Base-by-base conservation (phyloP, 1,140 invertebrate species). In the Drosophila malerkotliana region DNA sequence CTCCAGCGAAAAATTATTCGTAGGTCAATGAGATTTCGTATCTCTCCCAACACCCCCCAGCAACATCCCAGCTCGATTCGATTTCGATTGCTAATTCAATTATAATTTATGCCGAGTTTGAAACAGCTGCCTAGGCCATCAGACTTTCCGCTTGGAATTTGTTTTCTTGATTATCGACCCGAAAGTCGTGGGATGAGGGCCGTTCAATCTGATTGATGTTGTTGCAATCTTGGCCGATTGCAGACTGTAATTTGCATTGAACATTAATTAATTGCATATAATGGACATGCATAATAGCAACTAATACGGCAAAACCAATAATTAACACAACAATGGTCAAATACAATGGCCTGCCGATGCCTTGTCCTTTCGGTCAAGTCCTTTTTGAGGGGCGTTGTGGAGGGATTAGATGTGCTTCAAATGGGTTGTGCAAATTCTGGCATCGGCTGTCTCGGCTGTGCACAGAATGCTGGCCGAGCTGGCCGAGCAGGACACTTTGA, bases 261-360 rank as follows among this genome's bases (percentile, higher is more conserved):
- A 88, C 85, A 88, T 83, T 87, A 87, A 87, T 87, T 88, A 88
- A 87, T 87, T 87, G 75, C 79, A 76, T 88, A 77, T 81, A 76
- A 76, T 66, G 49, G 61, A 76, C 59, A 64, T 60, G 53, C 39
- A 77, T 54, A 63, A 30, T 56, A 45, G 62, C 53, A 51, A 54
- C 55, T 61, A 79, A 79, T 79, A 73, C 62, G 58, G 68, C 67
- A 79, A 84, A 84, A 84, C 72, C 76, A 68, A 84, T 84, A 84
- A 84, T 84, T 67, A 84, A 84, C 72, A 76, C 57, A 84, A 84
- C 72, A 84, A 73, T 64, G 82, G 69, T 49, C 67, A 84, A 79
- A 74, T 66, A 75, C 69, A 83, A 83, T 67, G 71, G 55, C 14
- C 41, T 1, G 44, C 51, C 64, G 24, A 14, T 45, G 64, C 24